Percentiles rank a stretch among this genome's conserved stretches.
These are phyloP conservation scores for Andrena hattorfiana DNA, from an alignment of 2,888 invertebrate genomes.

Conservation along the genomic window DNA sequence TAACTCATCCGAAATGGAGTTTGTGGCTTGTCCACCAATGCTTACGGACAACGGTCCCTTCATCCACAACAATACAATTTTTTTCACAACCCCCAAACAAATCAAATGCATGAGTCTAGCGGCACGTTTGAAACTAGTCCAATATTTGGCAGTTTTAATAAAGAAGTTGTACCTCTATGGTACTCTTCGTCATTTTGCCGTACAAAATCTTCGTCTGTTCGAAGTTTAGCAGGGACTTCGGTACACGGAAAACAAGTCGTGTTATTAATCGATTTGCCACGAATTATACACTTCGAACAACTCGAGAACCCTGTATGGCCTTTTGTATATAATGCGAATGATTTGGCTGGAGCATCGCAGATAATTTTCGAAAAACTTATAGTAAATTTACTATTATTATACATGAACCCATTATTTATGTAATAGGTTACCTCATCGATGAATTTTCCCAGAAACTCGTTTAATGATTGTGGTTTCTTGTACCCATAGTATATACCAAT, in stretches of 20 bases:
- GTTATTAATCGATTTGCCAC: constrained; percentile 38
- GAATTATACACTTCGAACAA: constrained; percentile 63
- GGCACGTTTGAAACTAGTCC: constrained; percentile 71
- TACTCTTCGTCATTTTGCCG: background rate
- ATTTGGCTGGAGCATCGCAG: constrained; percentile 60
- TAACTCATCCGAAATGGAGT: constrained; percentile 17
- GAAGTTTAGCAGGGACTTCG: constrained; percentile 6
- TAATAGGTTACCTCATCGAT: constrained; percentile 16
- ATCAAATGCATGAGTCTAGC: constrained; percentile 75
- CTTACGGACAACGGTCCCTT: constrained; percentile 53
- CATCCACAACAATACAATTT: constrained; percentile 72
- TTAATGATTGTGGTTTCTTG: constrained; percentile 48
- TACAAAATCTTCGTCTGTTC: constrained; percentile 56
- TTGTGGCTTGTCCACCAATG: background rate
- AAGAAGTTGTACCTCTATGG: constrained; percentile 44
- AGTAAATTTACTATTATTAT: background rate
- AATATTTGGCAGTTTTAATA: constrained; percentile 70
- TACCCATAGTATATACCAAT: constrained; percentile 53
- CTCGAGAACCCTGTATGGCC: constrained; percentile 53
- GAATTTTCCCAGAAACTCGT: constrained; percentile 29
- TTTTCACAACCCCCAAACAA: constrained; percentile 75
- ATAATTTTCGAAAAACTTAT: constrained; percentile 33
- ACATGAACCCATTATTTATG: constrained; percentile 10
- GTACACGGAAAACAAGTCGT: constrained; percentile 6
- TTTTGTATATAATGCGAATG: constrained; percentile 51